Percentiles rank a stretch among this genome's conserved stretches.
phyloP scores from a whole-genome alignment of 1,140 invertebrate species.

The Mamestra configurata region DNA sequence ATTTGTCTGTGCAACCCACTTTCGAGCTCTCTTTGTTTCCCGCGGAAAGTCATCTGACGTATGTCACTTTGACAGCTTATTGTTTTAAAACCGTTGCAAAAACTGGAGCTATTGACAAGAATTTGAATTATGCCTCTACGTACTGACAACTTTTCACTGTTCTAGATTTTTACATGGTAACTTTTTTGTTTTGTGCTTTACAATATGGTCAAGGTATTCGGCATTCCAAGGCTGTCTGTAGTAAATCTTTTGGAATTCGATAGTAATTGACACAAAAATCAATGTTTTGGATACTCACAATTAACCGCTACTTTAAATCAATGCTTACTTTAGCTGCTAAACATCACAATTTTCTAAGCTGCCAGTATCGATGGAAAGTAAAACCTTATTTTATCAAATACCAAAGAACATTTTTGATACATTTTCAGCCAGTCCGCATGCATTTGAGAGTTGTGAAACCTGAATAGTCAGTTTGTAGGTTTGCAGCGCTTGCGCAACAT shows the following conservation, averaged over 20 bases:
- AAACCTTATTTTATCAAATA: neutral
- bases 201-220: constrained; percentile 50
- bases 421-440: neutral
- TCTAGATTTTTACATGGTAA: constrained; percentile 46
- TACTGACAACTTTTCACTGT: constrained; percentile 56
- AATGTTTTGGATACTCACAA: neutral
- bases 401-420: neutral
- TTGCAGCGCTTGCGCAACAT: constrained; percentile 28
- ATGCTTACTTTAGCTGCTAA: neutral
- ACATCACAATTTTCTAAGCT: neutral
- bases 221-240: constrained; percentile 43
- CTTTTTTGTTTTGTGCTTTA: constrained; percentile 29
- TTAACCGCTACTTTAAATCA: neutral
- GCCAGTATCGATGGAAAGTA: neutral
- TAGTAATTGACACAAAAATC: neutral
- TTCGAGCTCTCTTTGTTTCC: constrained; percentile 68
- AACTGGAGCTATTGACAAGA: constrained; percentile 56
- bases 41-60: constrained; percentile 64
- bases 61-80: constrained; percentile 67
- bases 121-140: constrained; percentile 39
- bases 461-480: constrained; percentile 18
- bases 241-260: constrained; percentile 30
- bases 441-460: constrained; percentile 21
- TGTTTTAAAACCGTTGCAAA: constrained; percentile 62
- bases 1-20: constrained; percentile 70